Base-by-base conservation (phyloP, 2,888 invertebrate species). In the Cosmia pyralina region DNA sequence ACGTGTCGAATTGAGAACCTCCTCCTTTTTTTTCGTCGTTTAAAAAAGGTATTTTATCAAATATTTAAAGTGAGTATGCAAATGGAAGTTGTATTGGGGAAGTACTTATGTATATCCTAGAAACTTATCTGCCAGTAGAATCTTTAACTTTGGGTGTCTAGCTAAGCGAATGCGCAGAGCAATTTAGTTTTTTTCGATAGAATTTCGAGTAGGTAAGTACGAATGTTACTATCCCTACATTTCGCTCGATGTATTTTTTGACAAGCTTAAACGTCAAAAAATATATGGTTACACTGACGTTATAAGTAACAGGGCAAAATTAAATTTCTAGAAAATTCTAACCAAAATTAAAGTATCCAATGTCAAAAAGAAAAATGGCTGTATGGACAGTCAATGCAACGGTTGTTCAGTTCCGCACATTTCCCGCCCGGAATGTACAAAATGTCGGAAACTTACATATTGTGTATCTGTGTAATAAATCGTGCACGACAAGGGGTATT, bases 401-500 rank as follows among this genome's bases (percentile, higher is more conserved):
- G 67, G 60, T 74, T 41, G 55, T 60, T 71, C 60, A 65, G 82
- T 84, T 84, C 80, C 82, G 75, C 75, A 80, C 74, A 72, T 85
- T 78, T 81, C 79, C 81, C 85, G 79, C 79, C 78, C 80, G 34
- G 57, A 79, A 71, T 69, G 41, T 19, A 75, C 71, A 77, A 82
- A 83, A 81, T 78, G 80, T 85, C 78, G 84, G 72, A 89, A 89
- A 91, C 86, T 87, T 77, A 88, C 90, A 88, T 91, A 92, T 91
- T 53, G 64, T 63, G 63, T 53, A 53, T 92, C 91, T 92, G 90
- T 88, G 87, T 85, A 81, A 88, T 83, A 87, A 84, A 85, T 83
- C 75, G 79, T 68, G 34, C 73, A 88, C 90, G 92, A 93, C 94
- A 94, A 94, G 94, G 94, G 95, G 94, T 93, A 94, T 95, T 95